Evolutionary conservation across 2,113 vertebrate genomes (phyloP).

Genomic region (Datnioides undecimradiatus): DNA sequence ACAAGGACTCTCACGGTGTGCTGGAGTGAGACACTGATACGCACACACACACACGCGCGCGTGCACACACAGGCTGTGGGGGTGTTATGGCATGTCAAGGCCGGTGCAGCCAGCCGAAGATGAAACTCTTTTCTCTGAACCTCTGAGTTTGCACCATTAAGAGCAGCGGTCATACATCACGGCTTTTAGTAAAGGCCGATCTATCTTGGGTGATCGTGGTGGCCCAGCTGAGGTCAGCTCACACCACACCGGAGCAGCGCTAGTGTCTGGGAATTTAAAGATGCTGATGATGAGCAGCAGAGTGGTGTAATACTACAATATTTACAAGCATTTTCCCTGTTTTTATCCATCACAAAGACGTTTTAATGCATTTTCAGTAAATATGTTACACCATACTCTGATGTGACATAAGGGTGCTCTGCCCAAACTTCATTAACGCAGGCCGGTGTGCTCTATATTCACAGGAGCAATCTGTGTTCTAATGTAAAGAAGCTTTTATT

Average conservation of each 20-base stretch:
- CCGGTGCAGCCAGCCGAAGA: slow-evolving; percentile 56
- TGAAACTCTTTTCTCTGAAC: slow-evolving; percentile 53
- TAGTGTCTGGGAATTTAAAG: neutral
- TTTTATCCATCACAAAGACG: too few species aligned
- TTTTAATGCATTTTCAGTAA: too few species aligned
- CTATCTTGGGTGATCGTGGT: slow-evolving; percentile 25
- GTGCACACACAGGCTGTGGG: slow-evolving; percentile 13
- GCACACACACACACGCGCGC: slow-evolving; percentile 38
- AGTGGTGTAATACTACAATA: neutral
- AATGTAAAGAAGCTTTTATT: neutral
- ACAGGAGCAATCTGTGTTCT: neutral
- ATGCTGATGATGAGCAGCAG: neutral
- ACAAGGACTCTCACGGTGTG: slow-evolving; percentile 86
- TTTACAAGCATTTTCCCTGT: neutral
- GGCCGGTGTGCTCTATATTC: neutral
- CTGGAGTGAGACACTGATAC: slow-evolving; percentile 71
- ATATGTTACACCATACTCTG: neutral
- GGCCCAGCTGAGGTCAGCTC: slow-evolving; percentile 37
- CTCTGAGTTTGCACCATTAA: slow-evolving; percentile 20
- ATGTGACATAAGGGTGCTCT: neutral
- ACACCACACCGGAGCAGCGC: neutral
- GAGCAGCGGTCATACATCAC: slow-evolving; percentile 44
- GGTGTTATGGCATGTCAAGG: slow-evolving; percentile 79
- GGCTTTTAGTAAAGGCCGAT: slow-evolving; percentile 14
- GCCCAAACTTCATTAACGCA: neutral